Evolutionary conservation across 2,888 invertebrate species (phyloP), one percentile per base, ranked within the genome.

Genomic region (Rhamnusium bicolor): DNA sequence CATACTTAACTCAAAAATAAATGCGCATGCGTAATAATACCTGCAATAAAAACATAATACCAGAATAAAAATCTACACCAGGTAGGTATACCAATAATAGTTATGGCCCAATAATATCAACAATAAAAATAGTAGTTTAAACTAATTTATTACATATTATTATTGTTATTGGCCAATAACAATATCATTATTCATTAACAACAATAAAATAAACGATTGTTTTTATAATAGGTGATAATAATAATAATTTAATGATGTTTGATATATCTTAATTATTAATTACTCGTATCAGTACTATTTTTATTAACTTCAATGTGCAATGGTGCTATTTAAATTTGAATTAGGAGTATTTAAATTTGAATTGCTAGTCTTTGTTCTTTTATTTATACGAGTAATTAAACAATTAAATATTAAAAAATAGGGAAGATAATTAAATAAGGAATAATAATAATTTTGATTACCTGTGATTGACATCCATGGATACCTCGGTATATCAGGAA

Each of bases 391-490:
- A n/a, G n/a, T n/a, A n/a, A n/a, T n/a, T n/a, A n/a, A n/a, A n/a
- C n/a, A n/a, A n/a, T n/a, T n/a, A n/a, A 54, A 54, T 24, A 27
- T 2, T 8, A 14, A 6, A 49, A 49, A 46, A 19, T 61, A 27
- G 8, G 51, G 3, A 69, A 18, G 18, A 32, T 8, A 19, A 47
- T 69, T 40, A 69, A 12, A 40, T 47, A 53, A 40, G 14, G 2
- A 18, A 7, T 56, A 12, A 18, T 21, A 58, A 62, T 49, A 51
- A 73, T 12, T 2, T 1, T n/a, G 90, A 92, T 94, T 92, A 96
- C 97, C 97, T 91, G 97, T 96, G 89, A 97, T 96, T 86, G 96
- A 95, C 96, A 97, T 97, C 97, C 97, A 97, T 61, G 97, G 97
- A 89, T 97, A 97, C 86, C 97, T 93, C 70, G 97, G 96, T 87